Percentiles rank a stretch among this genome's conserved stretches.
phyloP scores from a whole-genome alignment of 2,797 vertebrate species.

The Bucorvus abyssinicus region DNA sequence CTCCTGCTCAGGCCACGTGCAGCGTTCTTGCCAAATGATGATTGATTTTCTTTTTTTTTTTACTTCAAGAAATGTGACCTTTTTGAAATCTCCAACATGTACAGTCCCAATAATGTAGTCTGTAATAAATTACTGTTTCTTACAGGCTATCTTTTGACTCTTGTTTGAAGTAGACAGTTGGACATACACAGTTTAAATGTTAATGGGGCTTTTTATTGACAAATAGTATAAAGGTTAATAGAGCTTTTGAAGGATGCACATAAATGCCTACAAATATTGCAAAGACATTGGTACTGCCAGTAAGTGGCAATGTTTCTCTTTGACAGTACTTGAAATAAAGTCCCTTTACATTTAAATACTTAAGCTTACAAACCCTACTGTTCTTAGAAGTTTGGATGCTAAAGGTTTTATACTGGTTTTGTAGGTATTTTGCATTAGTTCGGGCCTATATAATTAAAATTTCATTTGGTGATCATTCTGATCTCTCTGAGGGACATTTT shows the following conservation, averaged over 20 bases:
- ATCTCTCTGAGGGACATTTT: neutral
- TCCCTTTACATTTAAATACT: conserved; percentile 4
- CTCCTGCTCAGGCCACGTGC: neutral
- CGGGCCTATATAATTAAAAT: neutral
- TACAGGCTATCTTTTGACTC: conserved; percentile 24
- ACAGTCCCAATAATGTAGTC: neutral
- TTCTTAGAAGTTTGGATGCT: neutral
- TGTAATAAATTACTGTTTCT: neutral
- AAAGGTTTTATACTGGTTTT: neutral
- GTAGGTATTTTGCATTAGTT: neutral
- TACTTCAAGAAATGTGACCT: neutral
- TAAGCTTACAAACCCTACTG: neutral
- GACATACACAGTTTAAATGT: conserved; percentile 59
- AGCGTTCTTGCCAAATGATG: neutral
- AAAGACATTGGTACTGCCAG: neutral
- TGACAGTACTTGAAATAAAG: neutral
- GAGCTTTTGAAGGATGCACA: conserved; percentile 53
- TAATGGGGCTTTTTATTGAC: conserved; percentile 67
- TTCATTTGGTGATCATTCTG: neutral
- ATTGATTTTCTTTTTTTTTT: neutral
- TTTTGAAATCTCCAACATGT: neutral
- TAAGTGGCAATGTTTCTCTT: conserved; percentile 63
- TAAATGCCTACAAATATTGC: neutral
- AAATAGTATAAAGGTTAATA: conserved; percentile 60
- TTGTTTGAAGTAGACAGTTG: conserved; percentile 28